phyloP scores from a whole-genome alignment of 2,113 vertebrate genomes.

The Trogon surrucura region DNA sequence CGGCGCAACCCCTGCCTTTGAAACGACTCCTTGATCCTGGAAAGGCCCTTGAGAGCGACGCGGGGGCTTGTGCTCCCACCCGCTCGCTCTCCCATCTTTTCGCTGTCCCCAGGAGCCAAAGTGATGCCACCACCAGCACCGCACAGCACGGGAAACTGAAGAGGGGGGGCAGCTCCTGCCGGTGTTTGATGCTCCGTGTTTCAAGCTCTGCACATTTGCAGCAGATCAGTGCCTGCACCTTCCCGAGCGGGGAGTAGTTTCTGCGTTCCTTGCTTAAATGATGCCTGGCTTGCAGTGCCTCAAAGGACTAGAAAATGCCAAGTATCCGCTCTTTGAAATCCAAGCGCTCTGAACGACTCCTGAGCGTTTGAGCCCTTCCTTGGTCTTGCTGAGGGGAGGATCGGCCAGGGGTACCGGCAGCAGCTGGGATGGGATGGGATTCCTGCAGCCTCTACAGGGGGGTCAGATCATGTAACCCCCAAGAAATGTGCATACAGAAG shows the following conservation, averaged over 20 bases:
- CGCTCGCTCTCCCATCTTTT: fast-evolving
- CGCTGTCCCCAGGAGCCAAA: background rate
- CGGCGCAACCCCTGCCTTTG: background rate
- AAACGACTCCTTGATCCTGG: background rate
- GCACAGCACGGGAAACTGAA: background rate
- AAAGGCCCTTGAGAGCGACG: background rate
- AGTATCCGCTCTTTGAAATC: background rate
- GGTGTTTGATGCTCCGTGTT: background rate
- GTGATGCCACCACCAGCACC: fast-evolving
- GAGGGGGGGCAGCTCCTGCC: background rate
- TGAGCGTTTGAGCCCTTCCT: fast-evolving
- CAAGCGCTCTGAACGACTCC: background rate
- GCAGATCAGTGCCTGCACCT: background rate
- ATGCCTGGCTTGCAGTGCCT: background rate
- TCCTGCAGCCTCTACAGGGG: fast-evolving
- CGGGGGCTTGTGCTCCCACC: fast-evolving
- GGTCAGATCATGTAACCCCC: fast-evolving
- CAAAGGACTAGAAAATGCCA: background rate
- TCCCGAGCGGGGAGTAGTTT: background rate
- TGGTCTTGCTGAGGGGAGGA: background rate
- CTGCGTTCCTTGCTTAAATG: background rate
- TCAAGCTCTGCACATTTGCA: background rate
- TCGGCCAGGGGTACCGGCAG: background rate
- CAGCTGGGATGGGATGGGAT: background rate
- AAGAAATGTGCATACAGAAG: background rate